Base-by-base conservation (phyloP, 1,140 invertebrate species). In the Aradophagus sp. region DNA sequence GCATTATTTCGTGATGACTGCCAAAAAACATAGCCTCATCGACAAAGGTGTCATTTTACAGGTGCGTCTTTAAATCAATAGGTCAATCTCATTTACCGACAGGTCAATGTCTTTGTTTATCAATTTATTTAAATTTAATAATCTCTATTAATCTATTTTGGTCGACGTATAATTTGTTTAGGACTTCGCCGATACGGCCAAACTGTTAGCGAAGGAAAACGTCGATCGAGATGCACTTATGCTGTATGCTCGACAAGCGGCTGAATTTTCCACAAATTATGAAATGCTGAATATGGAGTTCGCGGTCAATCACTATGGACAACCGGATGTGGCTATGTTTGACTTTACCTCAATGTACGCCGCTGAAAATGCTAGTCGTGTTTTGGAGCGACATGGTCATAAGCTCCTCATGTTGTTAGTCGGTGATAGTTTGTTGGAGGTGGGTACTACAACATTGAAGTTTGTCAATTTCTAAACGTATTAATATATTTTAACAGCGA, bases 1-100 rank as follows among this genome's bases (percentile, higher is more conserved):
- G 0, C 97, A 99, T 83, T 99, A 99, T 83, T 99, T 99, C 87
- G 97, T 99, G 1, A 99, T 99, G 97, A 99, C 97, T 10, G 97
- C 97, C 13, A 99, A 99, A 84, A 99, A 99, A 85, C 91, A 93
- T 61, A 97, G 94, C 87, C 88, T 98, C 27, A 89, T 98, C 14
- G 91, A 94, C 73, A 97, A 97, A 83, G 93, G 94, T 10, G 97
- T 98, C 11, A 92, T 98, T 53, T 86, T 93, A 53, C 88, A 93
- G 85, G 93, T 92, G 82, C 27, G 39, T 56, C 26, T 27, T 27
- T n/a, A n/a, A n/a, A n/a, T n/a, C n/a, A n/a, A n/a, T n/a, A n/a
- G n/a, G n/a, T n/a, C n/a, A n/a, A n/a, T n/a, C n/a, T n/a, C n/a
- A n/a, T n/a, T n/a, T n/a, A n/a, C n/a, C n/a, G n/a, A n/a, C n/a